Base-by-base conservation (phyloP, 2,113 vertebrate species). In the Edolisoma coerulescens region DNA sequence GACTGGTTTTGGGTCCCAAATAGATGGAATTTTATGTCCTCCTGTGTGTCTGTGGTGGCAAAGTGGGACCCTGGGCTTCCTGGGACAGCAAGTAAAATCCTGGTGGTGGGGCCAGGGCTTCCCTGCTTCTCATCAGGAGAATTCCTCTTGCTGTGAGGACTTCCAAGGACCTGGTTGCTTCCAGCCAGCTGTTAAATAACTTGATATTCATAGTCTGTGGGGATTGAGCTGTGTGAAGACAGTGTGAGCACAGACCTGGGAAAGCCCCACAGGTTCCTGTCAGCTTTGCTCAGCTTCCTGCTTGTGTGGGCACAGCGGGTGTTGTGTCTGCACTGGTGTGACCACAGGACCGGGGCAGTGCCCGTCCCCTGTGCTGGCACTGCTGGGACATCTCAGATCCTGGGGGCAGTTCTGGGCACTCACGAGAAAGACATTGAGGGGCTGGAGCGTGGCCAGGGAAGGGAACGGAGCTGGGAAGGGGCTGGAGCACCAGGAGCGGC, bases 31-130 rank as follows among this genome's bases (percentile, higher is more conserved):
- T 74, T 57, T 22, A 13, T 27, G 41, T 35, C 24, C 13, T 57
- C 11, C 17, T 56, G 30, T 42, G 35, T 9, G 1, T 59, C 37
- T 11, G 9, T 39, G 44, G 32, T 32, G 47, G 26, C 16, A 14
- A 20, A 33, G 1, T 0, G 26, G 19, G 30, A 4, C 63, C 0
- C 1, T 1, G 12, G 11, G 15, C 18, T 50, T 61, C 37, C 53
- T 61, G 11, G 1, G 4, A 16, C 14, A 14, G 22, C 33, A 57
- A 21, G 18, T 12, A 7, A 37, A 42, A 32, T 52, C 23, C 28
- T 50, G 42, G 33, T 80, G 56, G 7, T 17, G 30, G 7, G 49
- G 39, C 50, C 30, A 17, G 49, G 60, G 8, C 50, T 30, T 44
- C 22, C 12, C 24, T 3, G 24, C 47, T 79, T 26, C 54, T 73